Conservation (phyloP, 2,888 invertebrate species). For the Phasia obesa region DNA sequence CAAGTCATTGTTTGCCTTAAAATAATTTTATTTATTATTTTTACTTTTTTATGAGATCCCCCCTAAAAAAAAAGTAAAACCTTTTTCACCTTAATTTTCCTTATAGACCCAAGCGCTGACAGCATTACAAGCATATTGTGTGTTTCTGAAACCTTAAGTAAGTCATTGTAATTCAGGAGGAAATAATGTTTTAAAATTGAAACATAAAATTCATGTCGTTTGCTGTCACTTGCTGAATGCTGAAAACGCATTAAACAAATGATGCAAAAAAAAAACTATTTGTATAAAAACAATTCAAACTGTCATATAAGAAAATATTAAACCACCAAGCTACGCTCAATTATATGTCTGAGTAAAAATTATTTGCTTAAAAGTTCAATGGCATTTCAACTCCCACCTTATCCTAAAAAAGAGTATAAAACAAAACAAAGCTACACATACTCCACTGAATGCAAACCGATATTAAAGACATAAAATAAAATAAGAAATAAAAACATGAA, state of each 20-base stretch:
- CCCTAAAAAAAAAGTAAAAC: neutral
- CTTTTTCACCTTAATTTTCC: constrained; percentile 4
- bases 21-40: constrained; percentile 33
- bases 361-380: constrained; percentile 63
- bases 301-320: constrained; percentile 8
- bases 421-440: neutral
- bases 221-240: constrained; percentile 66
- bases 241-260: constrained; percentile 51
- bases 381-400: constrained; percentile 69
- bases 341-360: neutral
- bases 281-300: constrained; percentile 15
- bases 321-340: neutral
- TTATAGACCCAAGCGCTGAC: neutral
- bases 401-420: constrained; percentile 3
- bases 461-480: neutral
- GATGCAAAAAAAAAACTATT: constrained; percentile 45
- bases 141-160: constrained; percentile 29
- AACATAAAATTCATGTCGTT: constrained; percentile 58
- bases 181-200: constrained; percentile 3
- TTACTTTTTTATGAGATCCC: neutral
- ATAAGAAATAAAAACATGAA: neutral
- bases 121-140: neutral
- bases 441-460: neutral
- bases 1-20: constrained; percentile 44
- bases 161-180: constrained; percentile 48